A percentile compares a stretch with the other conserved stretches of the same genome.
Conservation (phyloP, 2,797 vertebrate genomes). For the Cygnus olor region DNA sequence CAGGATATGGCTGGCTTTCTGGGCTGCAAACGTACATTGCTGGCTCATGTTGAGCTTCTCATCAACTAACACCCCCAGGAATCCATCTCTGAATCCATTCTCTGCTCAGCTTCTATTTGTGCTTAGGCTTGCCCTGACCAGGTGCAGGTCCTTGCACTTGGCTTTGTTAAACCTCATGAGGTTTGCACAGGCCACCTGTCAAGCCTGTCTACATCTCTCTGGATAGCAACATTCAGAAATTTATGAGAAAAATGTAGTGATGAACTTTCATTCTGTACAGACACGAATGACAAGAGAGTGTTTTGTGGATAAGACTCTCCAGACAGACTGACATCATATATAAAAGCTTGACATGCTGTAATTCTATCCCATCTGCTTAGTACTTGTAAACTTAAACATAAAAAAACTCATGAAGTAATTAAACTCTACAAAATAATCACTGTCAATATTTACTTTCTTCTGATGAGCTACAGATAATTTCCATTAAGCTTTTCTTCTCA, state of each 20-base stretch:
- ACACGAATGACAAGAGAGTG: background rate
- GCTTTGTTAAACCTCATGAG: too few species aligned
- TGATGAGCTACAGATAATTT: background rate
- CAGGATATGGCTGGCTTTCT: too few species aligned
- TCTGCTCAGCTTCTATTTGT: too few species aligned
- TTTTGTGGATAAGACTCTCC: background rate
- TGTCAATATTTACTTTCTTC: background rate
- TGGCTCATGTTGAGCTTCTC: too few species aligned
- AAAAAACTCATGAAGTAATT: background rate
- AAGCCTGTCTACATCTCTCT: too few species aligned
- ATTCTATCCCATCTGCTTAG: background rate
- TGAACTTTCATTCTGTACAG: background rate
- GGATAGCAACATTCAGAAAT: background rate
- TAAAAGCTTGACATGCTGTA: background rate
- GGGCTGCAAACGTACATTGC: too few species aligned
- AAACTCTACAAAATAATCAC: background rate
- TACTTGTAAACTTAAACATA: background rate
- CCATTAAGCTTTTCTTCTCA: background rate
- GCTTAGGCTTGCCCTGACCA: too few species aligned
- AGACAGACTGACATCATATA: background rate
- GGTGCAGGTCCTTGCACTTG: too few species aligned
- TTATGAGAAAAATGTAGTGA: background rate
- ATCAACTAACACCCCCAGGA: too few species aligned
- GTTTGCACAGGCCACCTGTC: too few species aligned
- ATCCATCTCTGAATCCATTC: too few species aligned